phyloP scores from a whole-genome alignment of 2,888 invertebrate species.

The Melieria crassipennis region DNA sequence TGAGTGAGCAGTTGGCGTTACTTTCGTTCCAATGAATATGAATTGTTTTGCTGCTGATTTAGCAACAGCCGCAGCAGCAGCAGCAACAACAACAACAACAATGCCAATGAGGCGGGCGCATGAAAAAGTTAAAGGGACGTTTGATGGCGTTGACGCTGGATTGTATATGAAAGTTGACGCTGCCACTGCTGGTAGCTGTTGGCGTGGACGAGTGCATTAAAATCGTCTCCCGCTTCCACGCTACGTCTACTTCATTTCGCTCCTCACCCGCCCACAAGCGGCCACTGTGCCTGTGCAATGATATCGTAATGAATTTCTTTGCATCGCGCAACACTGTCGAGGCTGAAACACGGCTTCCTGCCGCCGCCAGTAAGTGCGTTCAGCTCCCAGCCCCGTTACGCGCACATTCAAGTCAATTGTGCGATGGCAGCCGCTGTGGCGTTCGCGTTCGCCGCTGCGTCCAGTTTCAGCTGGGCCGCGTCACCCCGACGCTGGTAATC shows the following conservation, averaged over 20 bases:
- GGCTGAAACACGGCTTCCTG: conserved; percentile 9
- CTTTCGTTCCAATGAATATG: conserved; percentile 42
- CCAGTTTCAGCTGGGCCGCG: too few species aligned
- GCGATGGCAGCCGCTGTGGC: too few species aligned
- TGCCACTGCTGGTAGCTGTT: background rate
- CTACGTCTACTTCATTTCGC: background rate
- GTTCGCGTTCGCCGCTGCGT: too few species aligned
- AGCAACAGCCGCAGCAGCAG: background rate
- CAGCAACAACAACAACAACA: background rate
- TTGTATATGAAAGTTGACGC: conserved; percentile 15
- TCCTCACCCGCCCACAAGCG: background rate
- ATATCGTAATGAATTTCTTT: conserved; percentile 29
- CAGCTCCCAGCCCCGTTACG: too few species aligned
- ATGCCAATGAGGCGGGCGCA: background rate
- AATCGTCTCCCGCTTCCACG: background rate
- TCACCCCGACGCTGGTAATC: background rate
- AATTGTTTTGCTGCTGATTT: conserved; percentile 40
- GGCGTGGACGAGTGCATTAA: background rate
- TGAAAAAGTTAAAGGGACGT: background rate
- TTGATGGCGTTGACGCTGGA: too few species aligned
- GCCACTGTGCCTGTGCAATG: conserved; percentile 16
- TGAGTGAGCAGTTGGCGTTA: conserved; percentile 30
- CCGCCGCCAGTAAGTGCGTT: too few species aligned
- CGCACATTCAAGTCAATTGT: too few species aligned
- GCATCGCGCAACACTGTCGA: conserved; percentile 4